A percentile compares a stretch with the other conserved stretches of the same genome.
Conservation (phyloP, 2,113 vertebrate genomes). For the Cyanoramphus novaezelandiae region DNA sequence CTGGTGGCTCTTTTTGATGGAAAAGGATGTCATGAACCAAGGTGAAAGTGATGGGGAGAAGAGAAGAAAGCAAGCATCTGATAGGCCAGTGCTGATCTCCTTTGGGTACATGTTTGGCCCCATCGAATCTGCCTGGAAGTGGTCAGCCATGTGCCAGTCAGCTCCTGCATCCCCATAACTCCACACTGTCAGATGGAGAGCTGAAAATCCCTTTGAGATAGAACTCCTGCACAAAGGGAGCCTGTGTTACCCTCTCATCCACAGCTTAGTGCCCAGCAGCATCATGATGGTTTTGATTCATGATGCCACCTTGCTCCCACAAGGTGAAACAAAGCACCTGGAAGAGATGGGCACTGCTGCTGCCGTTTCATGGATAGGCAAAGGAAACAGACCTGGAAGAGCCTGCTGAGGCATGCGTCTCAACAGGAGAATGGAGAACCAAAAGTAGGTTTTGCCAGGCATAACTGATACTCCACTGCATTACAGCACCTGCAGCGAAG, state of each 20-base stretch:
- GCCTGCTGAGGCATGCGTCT: accelerated
- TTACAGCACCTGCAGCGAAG: background rate
- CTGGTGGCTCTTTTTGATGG: background rate
- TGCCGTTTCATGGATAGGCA: background rate
- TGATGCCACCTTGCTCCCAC: background rate
- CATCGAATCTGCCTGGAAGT: background rate
- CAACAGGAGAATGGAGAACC: background rate
- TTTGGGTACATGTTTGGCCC: background rate
- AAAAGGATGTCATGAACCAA: background rate
- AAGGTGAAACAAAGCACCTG: background rate
- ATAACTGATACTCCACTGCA: background rate
- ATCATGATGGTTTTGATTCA: background rate
- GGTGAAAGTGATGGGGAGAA: background rate
- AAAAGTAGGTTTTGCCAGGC: background rate
- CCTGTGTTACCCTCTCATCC: background rate
- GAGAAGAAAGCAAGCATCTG: background rate
- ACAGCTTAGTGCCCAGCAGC: background rate
- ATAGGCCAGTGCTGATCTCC: background rate
- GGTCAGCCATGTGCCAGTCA: background rate
- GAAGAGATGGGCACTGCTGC: background rate
- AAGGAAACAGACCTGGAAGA: background rate
- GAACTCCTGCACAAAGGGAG: background rate
- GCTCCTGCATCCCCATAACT: background rate
- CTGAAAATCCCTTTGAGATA: background rate
- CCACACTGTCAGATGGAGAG: background rate